Conservation (phyloP, 2,888 invertebrate species). For the Halictus quadricinctus region DNA sequence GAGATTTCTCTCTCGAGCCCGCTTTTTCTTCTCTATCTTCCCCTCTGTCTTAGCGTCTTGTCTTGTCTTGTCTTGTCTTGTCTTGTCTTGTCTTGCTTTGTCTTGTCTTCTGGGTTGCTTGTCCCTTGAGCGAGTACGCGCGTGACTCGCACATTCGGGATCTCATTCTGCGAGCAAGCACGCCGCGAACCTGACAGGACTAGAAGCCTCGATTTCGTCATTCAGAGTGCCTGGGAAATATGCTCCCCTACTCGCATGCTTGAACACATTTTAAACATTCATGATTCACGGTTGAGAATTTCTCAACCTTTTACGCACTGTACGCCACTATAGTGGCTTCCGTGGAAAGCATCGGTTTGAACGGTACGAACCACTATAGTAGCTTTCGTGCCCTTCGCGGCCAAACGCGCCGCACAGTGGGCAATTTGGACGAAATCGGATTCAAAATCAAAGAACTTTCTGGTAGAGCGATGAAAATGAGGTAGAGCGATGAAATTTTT, state of each 20-base stretch:
- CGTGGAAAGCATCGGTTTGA: too few relatives aligned
- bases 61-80: neutral
- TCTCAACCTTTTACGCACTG: neutral
- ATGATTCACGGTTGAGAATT: neutral
- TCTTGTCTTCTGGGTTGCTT: neutral
- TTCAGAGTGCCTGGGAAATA: neutral
- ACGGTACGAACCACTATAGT: too few relatives aligned
- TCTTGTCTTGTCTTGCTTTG: neutral
- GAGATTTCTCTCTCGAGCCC: constrained; percentile 58
- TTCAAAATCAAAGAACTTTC: too few relatives aligned
- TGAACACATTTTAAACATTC: neutral
- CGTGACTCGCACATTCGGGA: neutral
- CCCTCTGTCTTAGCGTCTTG: neutral
- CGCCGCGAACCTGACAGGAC: neutral
- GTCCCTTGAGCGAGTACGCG: neutral
- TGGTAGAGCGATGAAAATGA: too few relatives aligned
- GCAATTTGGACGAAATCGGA: too few relatives aligned
- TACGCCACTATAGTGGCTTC: too few relatives aligned
- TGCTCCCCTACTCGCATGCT: neutral
- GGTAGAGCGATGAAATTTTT: too few relatives aligned
- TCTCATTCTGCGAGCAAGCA: neutral
- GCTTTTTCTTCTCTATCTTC: constrained; percentile 35
- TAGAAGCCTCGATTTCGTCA: neutral
- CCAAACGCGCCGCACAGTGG: too few relatives aligned
- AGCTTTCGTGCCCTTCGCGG: too few relatives aligned